phyloP scores from a whole-genome alignment of 2,888 invertebrate species.

The Chironomus tentans region DNA sequence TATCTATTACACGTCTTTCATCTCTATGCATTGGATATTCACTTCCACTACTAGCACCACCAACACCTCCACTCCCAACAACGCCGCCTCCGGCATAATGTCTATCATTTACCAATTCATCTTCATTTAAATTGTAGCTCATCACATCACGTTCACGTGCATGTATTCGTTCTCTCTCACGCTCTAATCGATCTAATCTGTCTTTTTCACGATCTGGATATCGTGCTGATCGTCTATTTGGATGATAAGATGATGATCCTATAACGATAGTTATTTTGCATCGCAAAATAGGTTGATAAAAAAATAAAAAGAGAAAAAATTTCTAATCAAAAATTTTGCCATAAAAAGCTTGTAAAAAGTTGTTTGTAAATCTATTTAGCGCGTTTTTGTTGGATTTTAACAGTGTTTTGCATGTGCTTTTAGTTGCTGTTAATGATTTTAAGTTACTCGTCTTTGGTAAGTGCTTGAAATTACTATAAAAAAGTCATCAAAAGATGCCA shows the following conservation, averaged over 20 bases:
- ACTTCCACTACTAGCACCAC: slow-evolving; percentile 32
- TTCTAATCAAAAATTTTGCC: neutral
- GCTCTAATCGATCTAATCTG: slow-evolving; percentile 31
- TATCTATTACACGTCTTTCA: slow-evolving; percentile 17
- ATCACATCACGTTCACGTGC: slow-evolving; percentile 39
- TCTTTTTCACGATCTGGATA: slow-evolving; percentile 37
- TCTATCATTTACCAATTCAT: slow-evolving; percentile 40
- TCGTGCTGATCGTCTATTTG: slow-evolving; percentile 37
- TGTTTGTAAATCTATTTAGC: no score
- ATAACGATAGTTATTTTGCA: neutral
- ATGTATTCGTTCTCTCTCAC: slow-evolving; percentile 38
- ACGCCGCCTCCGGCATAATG: slow-evolving; percentile 35
- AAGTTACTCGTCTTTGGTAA: neutral
- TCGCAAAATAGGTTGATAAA: neutral
- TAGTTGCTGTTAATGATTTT: neutral
- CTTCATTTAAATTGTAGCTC: slow-evolving; percentile 42
- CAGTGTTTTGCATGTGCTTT: neutral
- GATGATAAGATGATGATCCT: slow-evolving; percentile 37
- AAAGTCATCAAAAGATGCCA: neutral
- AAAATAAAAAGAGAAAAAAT: neutral
- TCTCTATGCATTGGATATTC: slow-evolving; percentile 29
- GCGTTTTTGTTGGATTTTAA: neutral
- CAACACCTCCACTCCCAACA: slow-evolving; percentile 29
- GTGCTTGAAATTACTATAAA: neutral
- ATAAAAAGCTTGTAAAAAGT: neutral